Evolutionary conservation across 2,113 vertebrate species (phyloP).

Genomic region (Larimichthys crocea): DNA sequence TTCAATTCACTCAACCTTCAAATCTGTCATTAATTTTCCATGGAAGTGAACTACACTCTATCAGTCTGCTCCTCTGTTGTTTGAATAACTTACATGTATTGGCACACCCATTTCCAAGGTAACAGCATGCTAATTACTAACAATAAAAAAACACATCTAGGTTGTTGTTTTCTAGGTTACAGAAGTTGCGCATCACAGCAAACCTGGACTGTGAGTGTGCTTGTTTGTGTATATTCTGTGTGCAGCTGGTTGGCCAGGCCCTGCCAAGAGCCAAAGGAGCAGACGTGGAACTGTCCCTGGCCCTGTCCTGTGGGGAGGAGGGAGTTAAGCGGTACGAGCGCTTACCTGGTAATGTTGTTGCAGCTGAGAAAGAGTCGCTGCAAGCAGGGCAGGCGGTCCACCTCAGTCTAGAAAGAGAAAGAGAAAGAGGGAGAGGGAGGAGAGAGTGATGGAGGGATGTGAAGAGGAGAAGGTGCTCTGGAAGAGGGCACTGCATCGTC

Average conservation of each 20-base stretch:
- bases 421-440: conserved; percentile 70
- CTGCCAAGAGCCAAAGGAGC: conserved; percentile 47
- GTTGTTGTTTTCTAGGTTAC: conserved; percentile 36
- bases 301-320: conserved; percentile 60
- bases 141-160: conserved; percentile 17
- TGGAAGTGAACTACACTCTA: not conserved
- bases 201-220: conserved; percentile 28
- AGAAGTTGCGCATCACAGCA: conserved; percentile 45
- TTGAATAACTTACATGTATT: conserved; percentile 41
- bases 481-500: conserved; percentile 70
- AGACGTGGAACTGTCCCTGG: conserved; percentile 47
- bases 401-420: conserved; percentile 90
- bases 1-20: conserved; percentile 11
- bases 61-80: conserved; percentile 7
- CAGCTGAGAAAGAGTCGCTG: conserved; percentile 97
- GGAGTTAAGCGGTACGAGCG: conserved; percentile 67
- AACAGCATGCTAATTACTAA: conserved; percentile 29
- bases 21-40: conserved; percentile 22
- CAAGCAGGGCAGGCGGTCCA: conserved; percentile 94
- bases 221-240: conserved; percentile 37
- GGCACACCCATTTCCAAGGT: conserved; percentile 20
- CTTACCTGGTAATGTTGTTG: conserved; percentile 98
- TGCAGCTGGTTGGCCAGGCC: conserved; percentile 37
- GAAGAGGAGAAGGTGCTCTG: conserved; percentile 55
- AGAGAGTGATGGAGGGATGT: conserved; percentile 67